Evolutionary conservation across 2,797 vertebrate genomes (phyloP), one percentile per base, ranked within the genome.

Genomic region (Chaetodon trifasciatus): DNA sequence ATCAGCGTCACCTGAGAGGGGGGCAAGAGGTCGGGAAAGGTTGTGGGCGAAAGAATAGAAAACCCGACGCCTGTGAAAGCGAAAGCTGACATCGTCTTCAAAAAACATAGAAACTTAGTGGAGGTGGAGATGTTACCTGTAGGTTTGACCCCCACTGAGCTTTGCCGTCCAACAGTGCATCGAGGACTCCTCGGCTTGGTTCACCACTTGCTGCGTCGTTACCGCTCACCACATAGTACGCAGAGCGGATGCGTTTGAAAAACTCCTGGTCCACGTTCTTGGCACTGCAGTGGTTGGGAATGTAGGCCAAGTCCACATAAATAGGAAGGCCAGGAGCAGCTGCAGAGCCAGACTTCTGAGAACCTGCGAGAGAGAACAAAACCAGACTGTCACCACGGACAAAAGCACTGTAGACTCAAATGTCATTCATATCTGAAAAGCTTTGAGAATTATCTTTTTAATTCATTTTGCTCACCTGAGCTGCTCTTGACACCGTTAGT

Each of bases 221-320:
- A 49, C 98, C 98, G 61, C 98, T 99, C 87, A 99, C 97, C 77
- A 99, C 98, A 6, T 99, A 99, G 57, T 99, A 99, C 0, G 97
- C 96, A 0, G 98, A 98, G 68, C 98, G 97, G 53, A 99, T 92
- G 12, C 97, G 96, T 83, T 96, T 97, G 94, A 99, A 99, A 92
- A 99, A 99, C 91, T 99, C 98, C 13, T 96, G 96, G 86, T 99
- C 98, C 12, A 98, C 97, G 66, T 99, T 99, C 95, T 99, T 99
- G 79, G 97, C 97, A 46, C 97, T 99, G 94, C 98, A 99, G 81
- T 99, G 98, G 93, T 99, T 99, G 56, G 98, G 98, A 92, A 99
- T 96, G 90, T 99, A 99, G 68, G 98, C 98, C 91, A 99, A 89
- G 93, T 99, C 98, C 88, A 99, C 97, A 1, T 99, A 99, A 71